Evolutionary conservation across 2,113 vertebrate genomes (phyloP).

Genomic region (Hystrix cristata): DNA sequence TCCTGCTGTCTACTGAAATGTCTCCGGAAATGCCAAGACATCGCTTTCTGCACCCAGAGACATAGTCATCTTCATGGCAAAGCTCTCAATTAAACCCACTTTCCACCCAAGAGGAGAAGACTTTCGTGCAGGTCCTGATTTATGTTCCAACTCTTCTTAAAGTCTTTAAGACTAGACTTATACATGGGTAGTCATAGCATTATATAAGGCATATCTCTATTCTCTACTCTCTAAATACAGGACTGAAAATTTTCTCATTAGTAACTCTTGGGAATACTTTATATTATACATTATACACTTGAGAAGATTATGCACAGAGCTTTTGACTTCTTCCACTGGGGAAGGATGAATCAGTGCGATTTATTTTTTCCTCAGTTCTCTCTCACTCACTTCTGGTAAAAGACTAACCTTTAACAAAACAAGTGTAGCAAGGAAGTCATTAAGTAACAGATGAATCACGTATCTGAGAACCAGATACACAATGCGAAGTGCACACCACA

Average conservation of each 20-base stretch:
- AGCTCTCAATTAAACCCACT: conserved; percentile 1
- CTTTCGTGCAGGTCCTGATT: background rate
- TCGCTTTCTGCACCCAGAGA: conserved; percentile 7
- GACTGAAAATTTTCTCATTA: background rate
- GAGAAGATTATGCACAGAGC: background rate
- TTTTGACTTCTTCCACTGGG: background rate
- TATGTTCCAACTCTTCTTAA: background rate
- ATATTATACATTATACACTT: too few relatives aligned
- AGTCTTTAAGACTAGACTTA: background rate
- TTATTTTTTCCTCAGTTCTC: background rate
- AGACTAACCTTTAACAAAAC: background rate
- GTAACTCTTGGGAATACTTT: background rate
- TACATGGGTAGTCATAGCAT: background rate
- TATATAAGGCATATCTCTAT: background rate
- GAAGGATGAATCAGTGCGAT: background rate
- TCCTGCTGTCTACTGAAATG: background rate
- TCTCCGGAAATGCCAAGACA: background rate
- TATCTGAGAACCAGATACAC: background rate
- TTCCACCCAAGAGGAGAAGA: background rate
- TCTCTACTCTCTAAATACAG: background rate
- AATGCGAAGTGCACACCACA: background rate
- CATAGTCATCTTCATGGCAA: conserved; percentile 26
- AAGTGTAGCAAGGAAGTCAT: background rate
- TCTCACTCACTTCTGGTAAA: background rate
- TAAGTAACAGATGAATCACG: background rate